Evolutionary conservation across 2,797 vertebrate species (phyloP).

Genomic region (Nyctibius grandis): DNA sequence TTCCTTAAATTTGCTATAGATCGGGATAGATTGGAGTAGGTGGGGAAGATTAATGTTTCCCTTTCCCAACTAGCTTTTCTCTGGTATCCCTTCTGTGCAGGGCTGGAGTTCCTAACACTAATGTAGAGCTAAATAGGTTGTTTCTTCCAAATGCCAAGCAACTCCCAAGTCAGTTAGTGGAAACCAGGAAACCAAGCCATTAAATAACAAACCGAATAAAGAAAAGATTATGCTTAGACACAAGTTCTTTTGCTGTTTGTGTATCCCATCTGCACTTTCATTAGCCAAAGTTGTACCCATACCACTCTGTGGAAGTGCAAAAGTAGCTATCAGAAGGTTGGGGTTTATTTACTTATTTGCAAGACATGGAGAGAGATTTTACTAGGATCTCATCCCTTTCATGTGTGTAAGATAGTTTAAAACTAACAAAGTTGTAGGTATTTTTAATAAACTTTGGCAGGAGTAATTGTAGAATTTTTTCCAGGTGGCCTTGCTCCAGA

Average conservation of each 20-base stretch:
- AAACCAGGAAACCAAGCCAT: background rate
- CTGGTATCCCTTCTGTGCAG: background rate
- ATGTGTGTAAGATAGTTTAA: conserved; percentile 7
- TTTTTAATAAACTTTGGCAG: conserved; percentile 38
- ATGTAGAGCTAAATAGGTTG: background rate
- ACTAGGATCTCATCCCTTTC: conserved; percentile 1
- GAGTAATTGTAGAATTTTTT: conserved; percentile 61
- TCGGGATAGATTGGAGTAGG: background rate
- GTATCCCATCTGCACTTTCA: background rate
- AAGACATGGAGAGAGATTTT: background rate
- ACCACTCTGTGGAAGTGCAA: background rate
- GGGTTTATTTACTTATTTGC: background rate
- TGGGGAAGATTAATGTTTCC: background rate
- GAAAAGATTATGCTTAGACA: background rate
- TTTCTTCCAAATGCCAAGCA: background rate
- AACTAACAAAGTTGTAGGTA: conserved; percentile 14
- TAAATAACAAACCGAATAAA: background rate
- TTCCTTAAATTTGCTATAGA: background rate
- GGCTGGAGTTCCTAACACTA: background rate
- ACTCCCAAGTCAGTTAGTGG: background rate
- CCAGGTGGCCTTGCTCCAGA: conserved; percentile 80
- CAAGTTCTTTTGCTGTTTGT: background rate
- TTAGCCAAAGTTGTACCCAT: background rate
- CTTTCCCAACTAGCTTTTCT: background rate
- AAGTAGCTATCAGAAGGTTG: background rate